Conservation (phyloP, 1,140 invertebrate genomes). For the Subanguina moxae region DNA sequence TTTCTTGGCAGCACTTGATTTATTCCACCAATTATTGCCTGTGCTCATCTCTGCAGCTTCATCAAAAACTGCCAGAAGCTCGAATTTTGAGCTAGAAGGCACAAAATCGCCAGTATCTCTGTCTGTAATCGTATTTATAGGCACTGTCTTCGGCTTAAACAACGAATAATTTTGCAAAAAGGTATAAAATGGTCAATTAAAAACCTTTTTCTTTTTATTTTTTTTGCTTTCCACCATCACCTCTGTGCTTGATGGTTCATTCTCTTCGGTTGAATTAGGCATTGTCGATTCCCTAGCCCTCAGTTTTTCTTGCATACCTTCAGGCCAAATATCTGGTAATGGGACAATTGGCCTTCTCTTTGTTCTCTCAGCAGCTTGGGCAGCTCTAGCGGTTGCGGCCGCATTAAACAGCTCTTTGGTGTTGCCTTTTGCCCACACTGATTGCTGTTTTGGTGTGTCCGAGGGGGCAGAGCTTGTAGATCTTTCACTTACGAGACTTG, state of each 20-base stretch:
- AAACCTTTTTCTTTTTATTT: slow-evolving; percentile 38
- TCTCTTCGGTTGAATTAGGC: slow-evolving; percentile 19
- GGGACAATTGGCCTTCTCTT: slow-evolving; percentile 29
- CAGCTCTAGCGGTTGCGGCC: background rate
- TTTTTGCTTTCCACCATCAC: slow-evolving; percentile 33
- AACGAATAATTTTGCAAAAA: background rate
- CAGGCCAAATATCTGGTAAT: slow-evolving; percentile 35
- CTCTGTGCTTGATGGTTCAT: slow-evolving; percentile 6
- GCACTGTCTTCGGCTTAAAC: background rate
- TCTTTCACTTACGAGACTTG: slow-evolving; percentile 7
- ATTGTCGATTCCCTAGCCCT: slow-evolving; percentile 27
- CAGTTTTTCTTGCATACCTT: slow-evolving; percentile 32
- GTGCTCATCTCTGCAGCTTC: background rate
- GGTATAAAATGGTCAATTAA: background rate
- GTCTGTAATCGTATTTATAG: background rate
- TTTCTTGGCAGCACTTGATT: background rate
- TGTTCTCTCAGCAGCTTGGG: slow-evolving; percentile 13
- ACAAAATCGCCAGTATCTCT: background rate
- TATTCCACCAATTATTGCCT: slow-evolving; percentile 14
- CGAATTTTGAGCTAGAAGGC: slow-evolving; percentile 1
- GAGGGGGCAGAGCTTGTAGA: background rate
- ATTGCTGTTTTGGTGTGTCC: background rate
- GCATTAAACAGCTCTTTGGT: slow-evolving; percentile 5
- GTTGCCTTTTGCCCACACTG: slow-evolving; percentile 15
- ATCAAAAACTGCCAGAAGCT: background rate